These are phyloP conservation scores for Nineta flava DNA, from an alignment of 2,888 invertebrate genomes.

Conservation along the genomic window DNA sequence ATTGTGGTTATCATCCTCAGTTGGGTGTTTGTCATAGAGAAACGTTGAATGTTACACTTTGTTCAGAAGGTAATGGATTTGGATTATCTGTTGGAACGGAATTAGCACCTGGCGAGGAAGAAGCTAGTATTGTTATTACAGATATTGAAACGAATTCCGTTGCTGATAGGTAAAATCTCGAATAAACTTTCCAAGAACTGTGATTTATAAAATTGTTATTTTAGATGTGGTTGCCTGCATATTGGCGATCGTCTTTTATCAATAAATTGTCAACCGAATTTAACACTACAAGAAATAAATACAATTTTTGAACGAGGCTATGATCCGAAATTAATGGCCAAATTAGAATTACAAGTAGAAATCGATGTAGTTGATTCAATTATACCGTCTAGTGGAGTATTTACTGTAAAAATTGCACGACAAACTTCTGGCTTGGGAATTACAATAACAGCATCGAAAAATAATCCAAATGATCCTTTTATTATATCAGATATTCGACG, in stretches of 20 bases:
- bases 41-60: slow-evolving; percentile 33
- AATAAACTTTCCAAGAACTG: neutral
- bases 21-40: slow-evolving; percentile 35
- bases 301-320: slow-evolving; percentile 27
- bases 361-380: slow-evolving; percentile 86
- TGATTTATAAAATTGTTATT: neutral
- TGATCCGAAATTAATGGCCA: slow-evolving; percentile 39
- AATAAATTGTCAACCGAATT: slow-evolving; percentile 61
- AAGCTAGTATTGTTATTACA: slow-evolving; percentile 29
- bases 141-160: slow-evolving; percentile 36
- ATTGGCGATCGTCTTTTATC: slow-evolving; percentile 70
- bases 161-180: slow-evolving; percentile 34
- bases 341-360: slow-evolving; percentile 66
- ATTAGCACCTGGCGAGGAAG: slow-evolving; percentile 25
- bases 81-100: slow-evolving; percentile 34
- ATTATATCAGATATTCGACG: slow-evolving; percentile 77
- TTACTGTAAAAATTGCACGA: slow-evolving; percentile 74
- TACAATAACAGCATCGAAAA: slow-evolving; percentile 52
- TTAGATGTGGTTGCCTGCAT: slow-evolving; percentile 56
- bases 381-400: slow-evolving; percentile 79
- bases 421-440: slow-evolving; percentile 71
- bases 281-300: slow-evolving; percentile 42
- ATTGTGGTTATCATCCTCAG: slow-evolving; percentile 13
- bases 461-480: slow-evolving; percentile 52
- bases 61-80: slow-evolving; percentile 32